Percentiles rank a stretch among this genome's conserved stretches.
These are phyloP conservation scores for Heterodera carotae DNA, from an alignment of 1,140 invertebrate species.

Conservation along the genomic window DNA sequence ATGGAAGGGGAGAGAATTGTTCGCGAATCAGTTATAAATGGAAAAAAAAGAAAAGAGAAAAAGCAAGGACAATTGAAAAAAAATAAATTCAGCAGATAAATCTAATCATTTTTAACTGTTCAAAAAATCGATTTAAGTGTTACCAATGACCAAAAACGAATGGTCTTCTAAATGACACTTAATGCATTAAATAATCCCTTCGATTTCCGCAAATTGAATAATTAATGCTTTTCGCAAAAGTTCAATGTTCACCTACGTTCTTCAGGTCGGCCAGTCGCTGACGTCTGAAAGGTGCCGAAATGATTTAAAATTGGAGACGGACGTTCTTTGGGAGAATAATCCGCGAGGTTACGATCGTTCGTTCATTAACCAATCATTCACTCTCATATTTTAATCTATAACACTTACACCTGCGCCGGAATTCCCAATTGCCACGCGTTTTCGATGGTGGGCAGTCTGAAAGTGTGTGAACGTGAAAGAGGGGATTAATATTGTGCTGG, in stretches of 20 bases:
- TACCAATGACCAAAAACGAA: too few relatives aligned
- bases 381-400: neutral
- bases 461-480: neutral
- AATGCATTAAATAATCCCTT: neutral
- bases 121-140: too few relatives aligned
- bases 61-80: too few relatives aligned
- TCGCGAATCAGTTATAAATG: too few relatives aligned
- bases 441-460: conserved; percentile 42
- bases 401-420: conserved; percentile 36
- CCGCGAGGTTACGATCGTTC: too few relatives aligned
- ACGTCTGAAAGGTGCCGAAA: conserved; percentile 12
- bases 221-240: too few relatives aligned
- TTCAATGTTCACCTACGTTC: conserved; percentile 5
- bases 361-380: neutral
- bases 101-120: too few relatives aligned
- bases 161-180: neutral
- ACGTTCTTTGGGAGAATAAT: neutral
- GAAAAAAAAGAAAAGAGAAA: too few relatives aligned
- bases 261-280: conserved; percentile 8
- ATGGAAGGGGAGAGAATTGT: too few relatives aligned
- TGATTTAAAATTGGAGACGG: neutral
- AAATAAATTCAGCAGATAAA: too few relatives aligned
- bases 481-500: too few relatives aligned
- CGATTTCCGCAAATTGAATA: neutral
- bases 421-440: conserved; percentile 40